Evolutionary conservation across 2,888 invertebrate species (phyloP), one percentile per base, ranked within the genome.

Genomic region (Dermolepida albohirtum): DNA sequence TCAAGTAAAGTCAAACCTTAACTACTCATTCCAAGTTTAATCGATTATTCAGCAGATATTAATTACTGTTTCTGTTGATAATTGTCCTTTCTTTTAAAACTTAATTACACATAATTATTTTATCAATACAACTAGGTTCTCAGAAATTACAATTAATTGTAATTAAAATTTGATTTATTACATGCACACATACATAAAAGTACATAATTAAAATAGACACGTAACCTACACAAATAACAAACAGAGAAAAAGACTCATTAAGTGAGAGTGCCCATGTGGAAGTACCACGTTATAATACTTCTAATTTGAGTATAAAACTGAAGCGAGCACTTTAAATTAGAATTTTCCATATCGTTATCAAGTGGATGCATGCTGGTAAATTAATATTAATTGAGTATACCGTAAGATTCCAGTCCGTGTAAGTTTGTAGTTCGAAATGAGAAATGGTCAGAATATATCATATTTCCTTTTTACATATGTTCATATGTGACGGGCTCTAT

Each of bases 401-500:
- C 27, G 34, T 47, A 47, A 47, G 59, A 62, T 57, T 27, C 17
- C 22, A 43, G 54, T 16, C 14, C n/a, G 54, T 40, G 39, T 40
- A 40, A 40, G 29, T 16, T 39, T 12, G 7, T 22, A 62, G 59
- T 34, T 39, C 1, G 44, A 64, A 64, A 70, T 71, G 70, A 73
- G 63, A 72, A 71, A 73, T 73, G 67, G 34, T 12, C 29, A 47
- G 59, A 55, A 71, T 72, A 70, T 68, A 64, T 71, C 72, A 72
- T 65, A 65, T 59, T 70, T 67, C 63, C 63, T 63, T 67, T 63
- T 71, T 70, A 70, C 70, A 64, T 69, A 71, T 68, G 70, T 70
- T 64, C 67, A 14, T 55, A 47, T 55, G 57, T 76, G 79, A 77
- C 79, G 77, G 34, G 34, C 76, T 76, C 78, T 78, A 80, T 80